phyloP scores from a whole-genome alignment of 2,113 vertebrate species.

The Xyliphius kryptos region DNA sequence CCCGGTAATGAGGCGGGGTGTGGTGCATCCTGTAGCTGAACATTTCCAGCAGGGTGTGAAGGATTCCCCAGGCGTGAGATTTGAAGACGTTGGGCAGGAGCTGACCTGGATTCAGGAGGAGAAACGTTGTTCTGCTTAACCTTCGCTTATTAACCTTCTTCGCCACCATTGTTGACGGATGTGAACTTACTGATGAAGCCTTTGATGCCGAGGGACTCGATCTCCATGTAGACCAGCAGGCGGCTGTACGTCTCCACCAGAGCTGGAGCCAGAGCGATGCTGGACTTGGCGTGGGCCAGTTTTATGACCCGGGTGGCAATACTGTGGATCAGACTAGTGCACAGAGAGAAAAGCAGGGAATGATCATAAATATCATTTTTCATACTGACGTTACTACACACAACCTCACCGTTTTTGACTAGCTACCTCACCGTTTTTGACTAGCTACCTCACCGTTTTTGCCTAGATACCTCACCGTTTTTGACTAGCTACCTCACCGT shows the following conservation, averaged over 20 bases:
- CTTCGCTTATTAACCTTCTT: too few species aligned
- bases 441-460: too few species aligned
- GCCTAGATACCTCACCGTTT: too few species aligned
- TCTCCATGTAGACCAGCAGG: constrained; percentile 98
- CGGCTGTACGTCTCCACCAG: constrained; percentile 97
- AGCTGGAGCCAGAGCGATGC: constrained; percentile 85
- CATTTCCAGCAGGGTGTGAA: constrained; percentile 96
- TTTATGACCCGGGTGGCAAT: constrained; percentile 97
- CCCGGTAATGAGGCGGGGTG: constrained; percentile 94
- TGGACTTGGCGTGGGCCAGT: constrained; percentile 93
- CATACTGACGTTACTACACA: too few species aligned
- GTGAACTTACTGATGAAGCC: constrained; percentile 98
- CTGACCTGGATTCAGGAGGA: constrained; percentile 70
- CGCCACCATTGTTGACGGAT: too few species aligned
- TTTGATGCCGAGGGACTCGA: constrained; percentile 97
- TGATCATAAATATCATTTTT: too few species aligned
- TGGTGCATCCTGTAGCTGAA: constrained; percentile 99
- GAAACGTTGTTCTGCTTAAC: too few species aligned
- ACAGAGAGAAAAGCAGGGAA: constrained; percentile 29
- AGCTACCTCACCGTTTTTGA: too few species aligned
- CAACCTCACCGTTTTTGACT: too few species aligned
- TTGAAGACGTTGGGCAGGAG: constrained; percentile 95
- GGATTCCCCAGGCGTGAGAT: constrained; percentile 93
- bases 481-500: too few species aligned
- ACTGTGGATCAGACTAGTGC: constrained; percentile 88